Evolutionary conservation across 2,113 vertebrate species (phyloP), one percentile per base, ranked within the genome.

Genomic region (Oceanites oceanicus): DNA sequence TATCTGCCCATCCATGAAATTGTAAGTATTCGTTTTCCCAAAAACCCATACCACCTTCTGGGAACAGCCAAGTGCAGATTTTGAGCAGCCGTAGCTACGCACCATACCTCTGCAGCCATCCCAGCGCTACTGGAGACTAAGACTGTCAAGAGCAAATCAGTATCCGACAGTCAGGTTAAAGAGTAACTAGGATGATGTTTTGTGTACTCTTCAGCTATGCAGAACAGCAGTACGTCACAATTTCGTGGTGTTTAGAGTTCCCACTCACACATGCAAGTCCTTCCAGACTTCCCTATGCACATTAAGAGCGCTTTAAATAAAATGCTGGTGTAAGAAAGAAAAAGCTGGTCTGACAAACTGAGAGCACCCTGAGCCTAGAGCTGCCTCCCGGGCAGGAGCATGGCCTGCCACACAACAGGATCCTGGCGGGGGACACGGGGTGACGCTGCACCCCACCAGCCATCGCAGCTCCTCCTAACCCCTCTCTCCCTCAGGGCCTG

Each of bases 201-300:
- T 11, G 23, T 38, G 15, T 6, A 13, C 68, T 5, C 21, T 34
- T 55, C 13, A 29, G 2, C 55, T 50, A 2, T 5, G 38, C 42
- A 17, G 19, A 38, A 15, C 58, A 44, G 25, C 49, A 25, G 22
- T 3, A 45, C 2, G 0, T 10, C 25, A 15, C 20, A 30, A 3
- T 17, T 25, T 10, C 15, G 6, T 15, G 23, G 30, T 2, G 2
- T 8, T 27, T 5, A 9, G 3, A 34, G 15, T 15, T 26, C 18
- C 25, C 9, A 6, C 55, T 42, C 40, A 26, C 14, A 42, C 68
- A 7, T 1, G 2, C 34, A 8, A 53, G 17, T 9, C 21, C 26
- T 53, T 29, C 21, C 1, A 0, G 18, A 13, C 30, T 15, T 49
- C 42, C 44, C 21, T 6, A 27, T 0, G 3, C 45, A 16, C 7